Conservation (phyloP, 2,113 vertebrate genomes). For the Oceanites oceanicus region DNA sequence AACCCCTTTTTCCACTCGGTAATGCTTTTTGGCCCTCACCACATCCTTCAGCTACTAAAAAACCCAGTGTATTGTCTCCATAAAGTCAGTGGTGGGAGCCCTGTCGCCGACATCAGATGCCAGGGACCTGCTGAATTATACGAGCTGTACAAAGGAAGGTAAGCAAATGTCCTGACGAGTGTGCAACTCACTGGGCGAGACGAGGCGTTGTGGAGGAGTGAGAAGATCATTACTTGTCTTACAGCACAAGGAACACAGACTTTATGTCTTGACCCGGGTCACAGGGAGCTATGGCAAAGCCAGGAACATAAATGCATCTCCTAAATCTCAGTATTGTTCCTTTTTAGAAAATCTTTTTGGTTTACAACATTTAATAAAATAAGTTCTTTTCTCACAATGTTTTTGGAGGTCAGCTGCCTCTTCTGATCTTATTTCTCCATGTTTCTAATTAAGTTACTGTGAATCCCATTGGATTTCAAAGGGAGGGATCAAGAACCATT, state of each 20-base stretch:
- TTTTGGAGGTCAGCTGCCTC: background rate
- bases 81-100: background rate
- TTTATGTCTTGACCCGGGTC: background rate
- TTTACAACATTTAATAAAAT: background rate
- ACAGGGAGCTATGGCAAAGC: background rate
- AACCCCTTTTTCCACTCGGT: background rate
- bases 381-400: background rate
- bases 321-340: background rate
- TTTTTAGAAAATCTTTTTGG: background rate
- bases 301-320: background rate
- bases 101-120: background rate
- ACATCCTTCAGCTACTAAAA: background rate
- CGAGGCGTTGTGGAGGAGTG: background rate
- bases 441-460: background rate
- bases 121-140: background rate
- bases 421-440: background rate
- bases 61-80: background rate
- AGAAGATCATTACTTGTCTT: background rate
- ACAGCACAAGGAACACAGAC: background rate
- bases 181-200: background rate
- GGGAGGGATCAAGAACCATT: background rate
- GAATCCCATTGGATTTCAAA: background rate
- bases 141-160: background rate
- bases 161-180: background rate
- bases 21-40: background rate